These are phyloP conservation scores for Vipera ursinii DNA, from an alignment of 2,797 vertebrate genomes.

Conservation along the genomic window DNA sequence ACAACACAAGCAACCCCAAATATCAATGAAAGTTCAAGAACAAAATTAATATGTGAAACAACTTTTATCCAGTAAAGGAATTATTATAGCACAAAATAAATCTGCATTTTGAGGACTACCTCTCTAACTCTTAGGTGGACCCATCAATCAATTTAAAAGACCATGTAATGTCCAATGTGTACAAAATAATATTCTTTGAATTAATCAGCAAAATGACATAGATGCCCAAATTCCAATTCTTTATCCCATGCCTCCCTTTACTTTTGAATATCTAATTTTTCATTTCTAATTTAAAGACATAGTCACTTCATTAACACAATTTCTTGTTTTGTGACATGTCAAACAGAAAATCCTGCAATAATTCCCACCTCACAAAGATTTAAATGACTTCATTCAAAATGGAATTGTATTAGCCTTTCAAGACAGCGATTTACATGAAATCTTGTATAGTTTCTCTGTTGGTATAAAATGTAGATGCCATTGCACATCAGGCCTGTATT, in stretches of 20 bases:
- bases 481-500: constrained; percentile 81
- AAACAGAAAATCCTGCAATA: constrained; percentile 61
- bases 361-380: constrained; percentile 53
- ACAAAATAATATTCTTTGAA: neutral
- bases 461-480: constrained; percentile 76
- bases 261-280: constrained; percentile 11
- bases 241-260: neutral
- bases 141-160: neutral
- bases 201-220: neutral
- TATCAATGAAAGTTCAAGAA: neutral
- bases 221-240: neutral
- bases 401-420: constrained; percentile 62
- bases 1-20: neutral
- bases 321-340: constrained; percentile 50
- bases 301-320: constrained; percentile 62
- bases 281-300: constrained; percentile 48
- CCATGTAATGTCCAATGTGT: neutral
- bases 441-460: constrained; percentile 76
- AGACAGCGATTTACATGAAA: constrained; percentile 74
- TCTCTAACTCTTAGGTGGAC: neutral
- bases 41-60: neutral
- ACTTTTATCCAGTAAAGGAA: neutral
- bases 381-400: constrained; percentile 70
- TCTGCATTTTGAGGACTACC: neutral
- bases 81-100: neutral